Conservation (phyloP, 2,888 invertebrate species). For the Drosophila monieri region DNA sequence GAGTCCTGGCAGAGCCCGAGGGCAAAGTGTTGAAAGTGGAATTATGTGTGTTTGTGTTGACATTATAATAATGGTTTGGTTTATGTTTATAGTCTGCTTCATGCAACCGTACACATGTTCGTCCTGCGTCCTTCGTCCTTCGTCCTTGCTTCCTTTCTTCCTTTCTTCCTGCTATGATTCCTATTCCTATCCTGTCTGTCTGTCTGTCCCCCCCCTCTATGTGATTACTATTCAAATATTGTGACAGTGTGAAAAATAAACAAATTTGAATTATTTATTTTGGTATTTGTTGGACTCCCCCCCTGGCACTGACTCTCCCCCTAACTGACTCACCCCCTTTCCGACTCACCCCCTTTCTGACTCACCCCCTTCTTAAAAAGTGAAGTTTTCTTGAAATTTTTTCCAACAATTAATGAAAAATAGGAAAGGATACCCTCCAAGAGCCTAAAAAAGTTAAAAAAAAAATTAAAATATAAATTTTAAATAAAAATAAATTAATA, state of each 20-base stretch:
- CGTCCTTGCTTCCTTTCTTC: too few relatives aligned
- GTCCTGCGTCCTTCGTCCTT: constrained; percentile 13
- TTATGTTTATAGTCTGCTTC: constrained; percentile 65
- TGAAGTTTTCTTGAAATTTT: constrained; percentile 18
- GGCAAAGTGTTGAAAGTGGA: constrained; percentile 68
- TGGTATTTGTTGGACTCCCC: constrained; percentile 28
- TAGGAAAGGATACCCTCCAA: too few relatives aligned
- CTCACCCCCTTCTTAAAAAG: too few relatives aligned
- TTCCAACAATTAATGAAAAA: background rate
- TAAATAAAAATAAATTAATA: too few relatives aligned
- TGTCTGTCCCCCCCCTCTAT: constrained; percentile 2
- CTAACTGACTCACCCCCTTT: too few relatives aligned
- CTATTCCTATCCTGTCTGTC: constrained; percentile 9
- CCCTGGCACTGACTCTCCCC: too few relatives aligned
- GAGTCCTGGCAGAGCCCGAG: constrained; percentile 6
- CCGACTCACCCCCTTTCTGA: too few relatives aligned
- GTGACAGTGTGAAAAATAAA: constrained; percentile 62
- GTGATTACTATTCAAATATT: constrained; percentile 65
- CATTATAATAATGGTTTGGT: constrained; percentile 72
- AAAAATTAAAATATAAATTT: too few relatives aligned
- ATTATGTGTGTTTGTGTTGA: constrained; percentile 70
- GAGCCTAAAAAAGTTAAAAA: too few relatives aligned
- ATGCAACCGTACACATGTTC: constrained; percentile 49
- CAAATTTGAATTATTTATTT: constrained; percentile 60
- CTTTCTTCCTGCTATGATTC: background rate